Evolutionary conservation across 2,797 vertebrate genomes (phyloP).

Genomic region (Naso thynnoides): DNA sequence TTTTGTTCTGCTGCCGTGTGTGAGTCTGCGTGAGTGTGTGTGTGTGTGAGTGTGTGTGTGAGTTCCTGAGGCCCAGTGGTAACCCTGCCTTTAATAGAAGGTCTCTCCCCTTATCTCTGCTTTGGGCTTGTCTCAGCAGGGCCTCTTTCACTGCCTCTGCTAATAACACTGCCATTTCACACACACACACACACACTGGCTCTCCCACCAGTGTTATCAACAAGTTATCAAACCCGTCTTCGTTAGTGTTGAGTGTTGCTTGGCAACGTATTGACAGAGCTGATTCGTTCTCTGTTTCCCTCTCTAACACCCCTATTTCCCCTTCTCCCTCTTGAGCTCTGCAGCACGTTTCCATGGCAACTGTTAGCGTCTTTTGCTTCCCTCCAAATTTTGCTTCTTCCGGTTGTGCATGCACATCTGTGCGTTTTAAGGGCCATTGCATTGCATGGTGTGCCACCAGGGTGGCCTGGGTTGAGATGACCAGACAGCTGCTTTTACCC

Average conservation of each 20-base stretch:
- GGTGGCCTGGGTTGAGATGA: slow-evolving; percentile 72
- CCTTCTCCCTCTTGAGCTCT: slow-evolving; percentile 40
- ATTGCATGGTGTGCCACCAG: slow-evolving; percentile 50
- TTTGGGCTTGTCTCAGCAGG: slow-evolving; percentile 66
- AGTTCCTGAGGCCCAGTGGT: slow-evolving; percentile 58
- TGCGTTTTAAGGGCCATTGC: slow-evolving; percentile 19
- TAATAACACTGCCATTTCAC: slow-evolving; percentile 67
- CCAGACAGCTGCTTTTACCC: slow-evolving; percentile 53
- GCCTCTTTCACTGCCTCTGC: slow-evolving; percentile 67
- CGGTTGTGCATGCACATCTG: slow-evolving; percentile 25
- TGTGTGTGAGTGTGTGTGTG: slow-evolving; percentile 22
- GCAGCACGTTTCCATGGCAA: slow-evolving; percentile 68
- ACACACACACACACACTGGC: slow-evolving; percentile 43
- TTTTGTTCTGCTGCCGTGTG: slow-evolving; percentile 47
- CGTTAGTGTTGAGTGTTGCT: slow-evolving; percentile 78
- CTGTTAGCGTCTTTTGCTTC: slow-evolving; percentile 51
- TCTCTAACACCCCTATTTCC: slow-evolving; percentile 32
- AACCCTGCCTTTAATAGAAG: slow-evolving; percentile 62
- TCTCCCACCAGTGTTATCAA: slow-evolving; percentile 76
- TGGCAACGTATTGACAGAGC: slow-evolving; percentile 79
- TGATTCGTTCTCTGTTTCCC: slow-evolving; percentile 51
- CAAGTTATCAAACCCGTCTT: slow-evolving; percentile 77
- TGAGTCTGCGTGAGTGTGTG: slow-evolving; percentile 28
- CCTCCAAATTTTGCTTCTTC: slow-evolving; percentile 48
- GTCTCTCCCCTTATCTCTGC: slow-evolving; percentile 73